Base-by-base conservation (phyloP, 2,888 invertebrate genomes). In the Entomobrya proxima region DNA sequence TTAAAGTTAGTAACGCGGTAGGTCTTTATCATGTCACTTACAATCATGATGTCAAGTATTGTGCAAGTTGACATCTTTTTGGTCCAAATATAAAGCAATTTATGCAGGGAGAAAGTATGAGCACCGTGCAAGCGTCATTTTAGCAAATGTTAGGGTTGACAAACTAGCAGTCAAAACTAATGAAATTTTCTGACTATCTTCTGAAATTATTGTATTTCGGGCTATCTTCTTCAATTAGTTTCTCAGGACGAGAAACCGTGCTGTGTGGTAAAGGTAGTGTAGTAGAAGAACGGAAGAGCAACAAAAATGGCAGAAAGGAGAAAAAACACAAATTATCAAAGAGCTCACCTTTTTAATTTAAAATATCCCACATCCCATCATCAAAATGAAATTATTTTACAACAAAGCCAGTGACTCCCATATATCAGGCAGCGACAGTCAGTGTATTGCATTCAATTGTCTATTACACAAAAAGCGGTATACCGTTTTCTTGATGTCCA, bases 291-390 rank as follows among this genome's bases (percentile, higher is more conserved):
- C 32, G 67, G 18, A 67, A n/a, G 21, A 35, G 67, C 37, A 24
- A 18, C 30, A 37, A 64, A n/a, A 64, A 64, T n/a, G 11, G 18
- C 11, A 61, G 55, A 81, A 72, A 58, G 52, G 52, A 67, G 50
- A 55, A 52, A 75, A 77, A 67, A 75, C 50, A 64, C 52, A 75
- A 75, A 61, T 30, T 82, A 52, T 67, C 30, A 30, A 40, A 61
- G 74, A 76, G 44, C 82, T 84, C 77, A 77, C 77, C 77, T 84
- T 77, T 61, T 61, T 69, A 55, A 24, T 52, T 75, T 69, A 84
- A 76, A 77, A 69, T 77, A 84, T 84, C 77, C 77, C 76, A 84
- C 52, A 84, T 84, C 83, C 83, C 67, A 77, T 74, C 83, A 84
- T 84, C 82, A 75, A 75, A 44, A 81, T 61, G 55, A 35, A 72